Percentiles rank a stretch among this genome's conserved stretches.
Evolutionary conservation across 1,140 invertebrate genomes (phyloP).

Genomic region (Cylas formicarius): DNA sequence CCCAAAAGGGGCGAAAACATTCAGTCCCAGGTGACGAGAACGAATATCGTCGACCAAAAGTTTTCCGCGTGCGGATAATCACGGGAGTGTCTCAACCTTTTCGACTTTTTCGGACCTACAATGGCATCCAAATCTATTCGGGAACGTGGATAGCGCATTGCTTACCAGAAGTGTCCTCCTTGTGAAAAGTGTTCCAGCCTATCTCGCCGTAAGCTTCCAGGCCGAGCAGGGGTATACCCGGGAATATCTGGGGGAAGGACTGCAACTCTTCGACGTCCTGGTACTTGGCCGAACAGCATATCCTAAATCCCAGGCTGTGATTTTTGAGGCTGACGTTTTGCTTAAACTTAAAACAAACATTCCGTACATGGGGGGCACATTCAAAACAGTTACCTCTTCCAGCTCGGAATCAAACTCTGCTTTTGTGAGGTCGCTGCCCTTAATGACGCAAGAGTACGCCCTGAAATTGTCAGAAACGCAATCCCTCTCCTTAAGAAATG

Average conservation of each 20-base stretch:
- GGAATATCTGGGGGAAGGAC: constrained; percentile 29
- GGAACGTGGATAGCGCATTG: neutral
- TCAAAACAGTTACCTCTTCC: constrained; percentile 16
- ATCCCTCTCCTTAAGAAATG: constrained; percentile 22
- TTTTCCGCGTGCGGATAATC: constrained; percentile 15
- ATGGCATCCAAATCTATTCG: neutral
- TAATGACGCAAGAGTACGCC: constrained; percentile 28
- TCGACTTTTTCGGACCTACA: constrained; percentile 5
- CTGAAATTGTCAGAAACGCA: constrained; percentile 20
- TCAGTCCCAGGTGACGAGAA: constrained; percentile 19
- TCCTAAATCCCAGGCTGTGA: constrained; percentile 22
- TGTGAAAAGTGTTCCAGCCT: constrained; percentile 28
- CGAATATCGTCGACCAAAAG: constrained; percentile 19
- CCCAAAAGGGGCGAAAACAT: no score
- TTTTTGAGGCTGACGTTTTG: constrained; percentile 20
- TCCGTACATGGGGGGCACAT: neutral
- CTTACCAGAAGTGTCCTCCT: constrained; percentile 2
- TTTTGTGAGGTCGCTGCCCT: constrained; percentile 20
- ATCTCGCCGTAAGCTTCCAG: constrained; percentile 29
- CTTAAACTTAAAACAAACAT: constrained; percentile 27
- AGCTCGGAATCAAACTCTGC: constrained; percentile 26
- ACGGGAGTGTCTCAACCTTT: constrained; percentile 12
- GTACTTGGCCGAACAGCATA: constrained; percentile 28
- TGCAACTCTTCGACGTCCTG: constrained; percentile 20
- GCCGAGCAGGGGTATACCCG: constrained; percentile 24